These are phyloP conservation scores for Phalacrocorax carbo DNA, from an alignment of 2,113 vertebrate genomes.

Conservation along the genomic window DNA sequence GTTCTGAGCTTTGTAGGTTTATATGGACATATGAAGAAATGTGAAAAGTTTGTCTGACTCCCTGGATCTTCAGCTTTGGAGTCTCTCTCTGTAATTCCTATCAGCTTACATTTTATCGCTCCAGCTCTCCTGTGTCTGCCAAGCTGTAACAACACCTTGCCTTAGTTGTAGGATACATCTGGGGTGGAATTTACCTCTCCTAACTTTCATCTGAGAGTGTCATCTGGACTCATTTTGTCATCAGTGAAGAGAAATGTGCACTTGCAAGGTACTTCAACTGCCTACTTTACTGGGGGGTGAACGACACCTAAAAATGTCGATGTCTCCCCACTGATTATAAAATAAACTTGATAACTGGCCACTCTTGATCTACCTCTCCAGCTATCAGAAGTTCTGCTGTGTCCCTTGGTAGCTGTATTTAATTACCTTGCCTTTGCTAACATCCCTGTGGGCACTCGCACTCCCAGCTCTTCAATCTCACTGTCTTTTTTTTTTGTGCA, in stretches of 20 bases:
- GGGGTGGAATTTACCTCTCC: neutral
- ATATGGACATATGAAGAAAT: neutral
- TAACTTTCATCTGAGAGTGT: neutral
- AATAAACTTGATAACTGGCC: neutral
- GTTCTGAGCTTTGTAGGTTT: neutral
- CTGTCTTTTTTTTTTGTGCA: neutral
- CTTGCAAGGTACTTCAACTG: neutral
- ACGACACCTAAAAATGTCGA: neutral
- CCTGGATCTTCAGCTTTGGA: neutral
- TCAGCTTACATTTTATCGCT: neutral
- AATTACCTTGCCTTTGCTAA: neutral
- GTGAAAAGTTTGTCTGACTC: neutral
- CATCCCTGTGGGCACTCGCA: neutral
- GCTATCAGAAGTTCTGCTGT: neutral
- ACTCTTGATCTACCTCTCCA: neutral
- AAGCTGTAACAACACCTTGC: neutral
- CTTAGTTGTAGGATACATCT: neutral
- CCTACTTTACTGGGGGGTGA: neutral
- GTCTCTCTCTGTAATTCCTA: neutral
- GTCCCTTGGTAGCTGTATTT: neutral
- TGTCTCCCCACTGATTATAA: neutral
- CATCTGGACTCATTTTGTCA: neutral
- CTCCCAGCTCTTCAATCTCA: neutral
- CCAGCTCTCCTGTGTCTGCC: neutral
- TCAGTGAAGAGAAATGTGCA: neutral